phyloP scores from a whole-genome alignment of 2,113 vertebrate genomes.

The Mus musculus region DNA sequence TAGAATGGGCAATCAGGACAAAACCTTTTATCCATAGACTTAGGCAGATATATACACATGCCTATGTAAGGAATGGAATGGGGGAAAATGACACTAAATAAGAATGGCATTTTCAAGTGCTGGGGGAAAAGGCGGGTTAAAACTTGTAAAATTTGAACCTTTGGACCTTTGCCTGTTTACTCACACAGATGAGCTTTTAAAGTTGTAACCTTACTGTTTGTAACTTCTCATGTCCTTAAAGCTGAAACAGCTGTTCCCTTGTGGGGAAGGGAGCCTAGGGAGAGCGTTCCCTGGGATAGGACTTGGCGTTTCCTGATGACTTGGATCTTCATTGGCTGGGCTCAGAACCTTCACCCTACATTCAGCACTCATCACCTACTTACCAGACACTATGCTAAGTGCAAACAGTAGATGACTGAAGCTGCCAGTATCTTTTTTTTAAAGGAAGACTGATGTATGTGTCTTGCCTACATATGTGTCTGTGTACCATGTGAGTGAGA shows the following conservation, averaged over 20 bases:
- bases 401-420: background rate
- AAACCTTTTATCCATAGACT: background rate
- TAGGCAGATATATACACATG: background rate
- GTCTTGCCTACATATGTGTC: background rate
- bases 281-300: background rate
- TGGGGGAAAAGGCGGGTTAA: background rate
- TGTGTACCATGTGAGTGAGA: background rate
- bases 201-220: constrained; percentile 14
- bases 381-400: background rate
- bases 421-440: background rate
- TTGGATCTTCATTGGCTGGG: background rate
- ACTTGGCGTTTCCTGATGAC: background rate
- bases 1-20: background rate
- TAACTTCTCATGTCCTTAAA: constrained; percentile 28
- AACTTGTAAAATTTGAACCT: constrained; percentile 34
- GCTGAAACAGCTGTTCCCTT: background rate
- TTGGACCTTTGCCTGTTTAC: constrained; percentile 48
- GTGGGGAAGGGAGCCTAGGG: background rate
- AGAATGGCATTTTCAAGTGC: background rate
- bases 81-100: background rate
- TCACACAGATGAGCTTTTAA: constrained; percentile 1
- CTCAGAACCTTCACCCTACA: background rate
- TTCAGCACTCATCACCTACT: background rate
- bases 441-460: too few species aligned
- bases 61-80: background rate